Conservation (phyloP, 2,113 vertebrate genomes). For the Ophiodon elongatus region DNA sequence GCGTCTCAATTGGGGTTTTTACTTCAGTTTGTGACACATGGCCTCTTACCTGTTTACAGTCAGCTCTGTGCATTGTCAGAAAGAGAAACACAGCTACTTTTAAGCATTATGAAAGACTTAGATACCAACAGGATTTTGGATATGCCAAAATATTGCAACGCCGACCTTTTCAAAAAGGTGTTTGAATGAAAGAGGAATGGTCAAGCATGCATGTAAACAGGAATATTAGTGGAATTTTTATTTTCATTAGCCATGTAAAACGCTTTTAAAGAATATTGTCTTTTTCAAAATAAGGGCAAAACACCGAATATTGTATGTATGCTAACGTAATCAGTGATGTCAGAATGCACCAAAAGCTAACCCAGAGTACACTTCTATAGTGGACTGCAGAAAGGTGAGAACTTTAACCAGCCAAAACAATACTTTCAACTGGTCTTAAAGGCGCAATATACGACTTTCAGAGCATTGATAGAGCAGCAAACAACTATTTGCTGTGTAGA, state of each 20-base stretch:
- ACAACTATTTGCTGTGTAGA: too few species aligned
- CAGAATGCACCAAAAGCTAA: too few species aligned
- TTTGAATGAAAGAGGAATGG: neutral
- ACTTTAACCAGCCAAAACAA: slow-evolving; percentile 13
- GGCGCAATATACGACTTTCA: too few species aligned
- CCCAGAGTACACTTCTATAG: neutral
- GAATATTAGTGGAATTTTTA: neutral
- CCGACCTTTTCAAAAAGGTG: neutral
- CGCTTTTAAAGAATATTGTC: neutral
- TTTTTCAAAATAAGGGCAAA: neutral
- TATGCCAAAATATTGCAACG: neutral
- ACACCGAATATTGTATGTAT: too few species aligned
- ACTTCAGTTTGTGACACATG: too few species aligned
- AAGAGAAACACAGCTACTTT: neutral
- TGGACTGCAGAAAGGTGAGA: neutral
- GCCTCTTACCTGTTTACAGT: too few species aligned
- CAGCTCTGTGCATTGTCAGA: neutral
- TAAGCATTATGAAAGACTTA: neutral
- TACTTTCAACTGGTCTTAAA: neutral
- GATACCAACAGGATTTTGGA: neutral
- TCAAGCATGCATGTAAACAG: neutral
- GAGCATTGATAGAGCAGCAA: too few species aligned
- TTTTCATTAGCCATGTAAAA: neutral
- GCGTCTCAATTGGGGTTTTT: too few species aligned
- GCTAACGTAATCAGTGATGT: too few species aligned